phyloP scores from a whole-genome alignment of 2,797 vertebrate genomes.

The Martes flavigula region DNA sequence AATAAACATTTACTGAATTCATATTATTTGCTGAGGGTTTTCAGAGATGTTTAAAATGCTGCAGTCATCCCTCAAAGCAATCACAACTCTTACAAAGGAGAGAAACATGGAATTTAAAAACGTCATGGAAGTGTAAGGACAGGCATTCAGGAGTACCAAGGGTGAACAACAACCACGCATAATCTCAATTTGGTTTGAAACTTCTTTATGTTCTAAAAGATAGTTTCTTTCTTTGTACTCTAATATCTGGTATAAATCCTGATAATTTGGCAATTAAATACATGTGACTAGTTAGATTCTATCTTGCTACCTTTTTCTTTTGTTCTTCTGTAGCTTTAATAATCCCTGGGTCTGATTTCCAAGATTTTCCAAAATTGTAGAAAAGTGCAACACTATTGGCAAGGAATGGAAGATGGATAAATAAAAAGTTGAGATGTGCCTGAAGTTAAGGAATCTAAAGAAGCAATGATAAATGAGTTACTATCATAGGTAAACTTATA shows the following conservation, averaged over 20 bases:
- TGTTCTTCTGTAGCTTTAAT: conserved; percentile 99
- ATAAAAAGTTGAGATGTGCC: conserved; percentile 95
- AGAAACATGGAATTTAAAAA: background rate
- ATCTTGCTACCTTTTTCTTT: conserved; percentile 95
- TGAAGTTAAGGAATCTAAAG: conserved; percentile 89
- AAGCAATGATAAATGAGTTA: conserved; percentile 48
- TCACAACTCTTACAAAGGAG: background rate
- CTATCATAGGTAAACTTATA: background rate
- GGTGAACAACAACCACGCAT: background rate
- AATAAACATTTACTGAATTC: background rate
- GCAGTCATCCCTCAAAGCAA: background rate
- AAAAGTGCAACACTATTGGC: conserved; percentile 96
- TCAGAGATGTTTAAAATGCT: background rate
- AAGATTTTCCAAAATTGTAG: conserved; percentile 99
- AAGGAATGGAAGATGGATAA: conserved; percentile 97
- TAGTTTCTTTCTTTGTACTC: background rate
- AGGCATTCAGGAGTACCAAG: background rate
- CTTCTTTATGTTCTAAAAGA: background rate
- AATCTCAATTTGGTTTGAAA: background rate
- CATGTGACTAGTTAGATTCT: background rate
- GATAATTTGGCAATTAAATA: background rate
- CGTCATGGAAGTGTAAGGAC: background rate
- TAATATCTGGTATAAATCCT: background rate
- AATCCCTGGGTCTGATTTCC: conserved; percentile 99
- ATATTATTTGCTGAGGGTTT: background rate